Percentiles rank a stretch among this genome's conserved stretches.
These are phyloP conservation scores for Eupithecia insigniata DNA, from an alignment of 2,888 invertebrate species.

Conservation along the genomic window DNA sequence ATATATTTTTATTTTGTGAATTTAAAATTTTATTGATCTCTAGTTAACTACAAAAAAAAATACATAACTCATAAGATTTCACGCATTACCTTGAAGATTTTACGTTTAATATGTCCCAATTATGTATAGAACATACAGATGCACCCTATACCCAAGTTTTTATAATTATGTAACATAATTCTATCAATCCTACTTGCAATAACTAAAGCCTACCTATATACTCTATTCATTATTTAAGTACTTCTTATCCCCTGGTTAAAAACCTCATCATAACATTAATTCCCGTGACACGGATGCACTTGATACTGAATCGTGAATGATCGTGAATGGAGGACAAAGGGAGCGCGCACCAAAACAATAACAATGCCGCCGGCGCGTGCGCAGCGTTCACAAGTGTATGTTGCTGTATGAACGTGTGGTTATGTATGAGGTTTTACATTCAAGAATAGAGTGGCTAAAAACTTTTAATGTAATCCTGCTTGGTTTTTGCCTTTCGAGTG, in stretches of 20 bases:
- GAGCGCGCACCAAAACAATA: conserved; percentile 74
- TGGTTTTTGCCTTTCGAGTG: not conserved
- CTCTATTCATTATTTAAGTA: no score
- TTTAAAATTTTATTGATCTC: no score
- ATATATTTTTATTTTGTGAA: no score
- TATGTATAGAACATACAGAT: no score
- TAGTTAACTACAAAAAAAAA: no score
- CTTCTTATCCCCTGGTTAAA: not conserved
- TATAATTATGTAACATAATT: no score
- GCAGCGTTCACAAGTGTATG: conserved; percentile 62
- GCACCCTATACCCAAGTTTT: no score
- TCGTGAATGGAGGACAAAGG: conserved; percentile 60
- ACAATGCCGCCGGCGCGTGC: conserved; percentile 72
- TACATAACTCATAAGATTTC: no score
- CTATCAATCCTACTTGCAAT: not conserved
- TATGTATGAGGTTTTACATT: conserved; percentile 15
- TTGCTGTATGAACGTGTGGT: conserved; percentile 23
- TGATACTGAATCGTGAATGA: conserved; percentile 52
- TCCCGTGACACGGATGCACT: conserved; percentile 58
- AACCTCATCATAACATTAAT: conserved; percentile 52
- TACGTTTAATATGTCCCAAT: no score
- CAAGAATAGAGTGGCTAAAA: conserved; percentile 2
- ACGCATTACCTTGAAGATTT: no score
- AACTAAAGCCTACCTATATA: not conserved
- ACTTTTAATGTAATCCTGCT: not conserved